phyloP scores from a whole-genome alignment of 2,888 invertebrate species.

The Latheticus oryzae region DNA sequence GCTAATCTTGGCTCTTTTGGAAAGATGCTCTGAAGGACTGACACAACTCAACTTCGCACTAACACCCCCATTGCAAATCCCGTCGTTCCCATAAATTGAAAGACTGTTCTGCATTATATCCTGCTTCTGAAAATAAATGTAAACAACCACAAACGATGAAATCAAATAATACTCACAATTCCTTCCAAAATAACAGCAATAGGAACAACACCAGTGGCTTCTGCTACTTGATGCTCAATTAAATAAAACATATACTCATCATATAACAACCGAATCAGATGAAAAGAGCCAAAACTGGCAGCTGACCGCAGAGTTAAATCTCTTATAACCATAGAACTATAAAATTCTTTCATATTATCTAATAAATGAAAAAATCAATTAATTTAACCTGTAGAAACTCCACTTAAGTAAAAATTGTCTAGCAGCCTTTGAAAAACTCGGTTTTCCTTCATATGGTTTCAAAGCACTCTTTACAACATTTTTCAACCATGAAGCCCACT shows the following conservation, averaged over 20 bases:
- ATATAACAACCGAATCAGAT: constrained; percentile 95
- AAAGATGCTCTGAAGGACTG: constrained; percentile 61
- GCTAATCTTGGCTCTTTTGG: constrained; percentile 66
- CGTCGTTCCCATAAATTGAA: constrained; percentile 59
- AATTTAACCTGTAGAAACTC: constrained; percentile 91
- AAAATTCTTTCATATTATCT: no score
- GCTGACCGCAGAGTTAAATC: constrained; percentile 96
- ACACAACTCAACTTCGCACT: constrained; percentile 59
- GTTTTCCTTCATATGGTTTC: constrained; percentile 86
- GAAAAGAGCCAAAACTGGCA: constrained; percentile 98
- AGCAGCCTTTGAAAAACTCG: constrained; percentile 86
- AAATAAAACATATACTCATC: constrained; percentile 99
- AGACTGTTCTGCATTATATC: constrained; percentile 62
- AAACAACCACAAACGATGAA: neutral
- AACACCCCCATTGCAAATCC: constrained; percentile 52
- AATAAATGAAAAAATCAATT: constrained; percentile 19
- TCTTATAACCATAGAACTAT: constrained; percentile 95
- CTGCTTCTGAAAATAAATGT: constrained; percentile 59
- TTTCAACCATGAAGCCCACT: constrained; percentile 98
- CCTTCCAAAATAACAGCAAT: constrained; percentile 90
- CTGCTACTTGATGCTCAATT: constrained; percentile 96
- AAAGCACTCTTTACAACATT: constrained; percentile 91
- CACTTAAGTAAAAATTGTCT: constrained; percentile 96
- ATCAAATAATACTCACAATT: constrained; percentile 66
- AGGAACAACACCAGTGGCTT: constrained; percentile 89